phyloP scores from a whole-genome alignment of 2,113 vertebrate species.

The Petrocephalus microphthalmus region DNA sequence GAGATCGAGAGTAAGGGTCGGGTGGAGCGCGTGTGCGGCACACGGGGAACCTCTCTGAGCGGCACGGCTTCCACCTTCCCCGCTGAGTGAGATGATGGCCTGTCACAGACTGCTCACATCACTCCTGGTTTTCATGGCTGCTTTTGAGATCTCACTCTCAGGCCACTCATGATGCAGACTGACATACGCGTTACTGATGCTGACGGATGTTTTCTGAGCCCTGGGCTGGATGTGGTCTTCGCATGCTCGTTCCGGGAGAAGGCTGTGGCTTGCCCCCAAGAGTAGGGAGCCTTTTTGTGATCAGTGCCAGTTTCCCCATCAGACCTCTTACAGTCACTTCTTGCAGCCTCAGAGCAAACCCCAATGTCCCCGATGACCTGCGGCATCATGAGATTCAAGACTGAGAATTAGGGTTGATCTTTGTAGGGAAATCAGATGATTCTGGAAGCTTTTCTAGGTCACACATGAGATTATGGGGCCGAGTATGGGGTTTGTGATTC shows the following conservation, averaged over 20 bases:
- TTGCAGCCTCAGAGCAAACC: constrained; percentile 5
- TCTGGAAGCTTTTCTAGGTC: not conserved
- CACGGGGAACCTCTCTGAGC: not conserved
- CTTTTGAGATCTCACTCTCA: not conserved
- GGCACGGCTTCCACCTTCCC: not conserved
- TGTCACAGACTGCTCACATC: not conserved
- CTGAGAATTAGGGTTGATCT: not conserved
- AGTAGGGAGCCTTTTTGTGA: not conserved
- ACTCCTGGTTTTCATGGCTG: not conserved
- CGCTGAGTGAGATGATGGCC: not conserved
- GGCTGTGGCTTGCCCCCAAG: no score
- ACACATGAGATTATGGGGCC: not conserved
- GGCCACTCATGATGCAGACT: not conserved
- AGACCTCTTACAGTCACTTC: constrained; percentile 12
- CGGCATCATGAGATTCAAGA: not conserved
- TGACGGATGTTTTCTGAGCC: not conserved
- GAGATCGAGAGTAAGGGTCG: constrained; percentile 82
- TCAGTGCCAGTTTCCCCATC: not conserved
- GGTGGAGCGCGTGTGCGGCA: not conserved
- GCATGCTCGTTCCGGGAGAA: no score
- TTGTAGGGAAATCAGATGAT: not conserved
- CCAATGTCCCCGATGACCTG: not conserved
- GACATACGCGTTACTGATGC: not conserved
- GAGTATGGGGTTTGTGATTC: not conserved
- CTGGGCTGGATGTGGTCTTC: not conserved